Base-by-base conservation (phyloP, 2,113 vertebrate species). In the Ancistrus triradiatus region DNA sequence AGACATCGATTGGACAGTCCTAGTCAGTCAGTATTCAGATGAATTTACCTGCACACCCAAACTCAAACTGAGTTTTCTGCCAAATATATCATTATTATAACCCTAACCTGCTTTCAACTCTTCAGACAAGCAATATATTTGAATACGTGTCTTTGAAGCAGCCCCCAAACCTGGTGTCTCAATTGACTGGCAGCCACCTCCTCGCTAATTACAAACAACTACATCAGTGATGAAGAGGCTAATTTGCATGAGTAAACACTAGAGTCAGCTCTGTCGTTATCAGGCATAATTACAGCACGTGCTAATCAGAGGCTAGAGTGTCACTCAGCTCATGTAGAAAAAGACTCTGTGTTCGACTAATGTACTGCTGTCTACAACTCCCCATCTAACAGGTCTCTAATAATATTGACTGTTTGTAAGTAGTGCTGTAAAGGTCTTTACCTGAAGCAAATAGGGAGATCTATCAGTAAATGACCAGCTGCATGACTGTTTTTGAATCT, bases 131-230 rank as follows among this genome's bases (percentile, higher is more conserved):
- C 37, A 17, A 31, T 6, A n/a, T 44, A 38, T 15, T 46, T 44
- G 13, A 27, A 55, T 19, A 46, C 17, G 31, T 25, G 3, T 31
- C 11, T 4, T 35, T 40, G 35, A 19, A 46, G 56, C 46, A 62
- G 40, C 31, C n/a, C n/a, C 43, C 8, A 33, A 69, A 78, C 71
- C 73, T 24, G 46, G 69, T 68, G 66, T 72, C 35, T 59, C 62
- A 71, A 74, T 77, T 79, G 77, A 86, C 81, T 74, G 62, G 70
- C 67, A 46, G 67, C 67, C 40, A 42, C 74, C 57, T 47, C 50
- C 65, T 74, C 59, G 35, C 67, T 73, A 77, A 78, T 77, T 78
- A 76, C 56, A 56, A 73, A 65, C 67, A 65, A 77, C 61, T 68
- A 71, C 57, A 78, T 68, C 65, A 66, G 19, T 17, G 55, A 6